Conservation (phyloP, 2,888 invertebrate genomes). For the Eupithecia subfuscata region DNA sequence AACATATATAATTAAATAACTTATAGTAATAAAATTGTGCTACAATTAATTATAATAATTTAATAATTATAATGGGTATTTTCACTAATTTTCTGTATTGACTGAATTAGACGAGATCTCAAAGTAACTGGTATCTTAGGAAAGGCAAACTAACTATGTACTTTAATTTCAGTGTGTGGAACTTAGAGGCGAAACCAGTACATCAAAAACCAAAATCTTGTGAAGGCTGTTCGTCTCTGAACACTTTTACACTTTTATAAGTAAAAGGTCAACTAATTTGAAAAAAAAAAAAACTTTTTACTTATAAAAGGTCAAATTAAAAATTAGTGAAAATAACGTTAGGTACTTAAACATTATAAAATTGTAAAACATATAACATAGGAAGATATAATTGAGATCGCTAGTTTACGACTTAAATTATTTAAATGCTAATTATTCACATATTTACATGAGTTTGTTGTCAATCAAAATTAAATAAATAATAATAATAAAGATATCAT, state of each 20-base stretch:
- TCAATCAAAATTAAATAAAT: background rate
- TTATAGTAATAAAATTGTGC: slow-evolving; percentile 1
- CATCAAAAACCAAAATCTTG: too few relatives aligned
- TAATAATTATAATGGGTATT: background rate
- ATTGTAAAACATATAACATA: slow-evolving; percentile 37
- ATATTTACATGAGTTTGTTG: slow-evolving; percentile 16
- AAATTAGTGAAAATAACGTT: slow-evolving; percentile 5
- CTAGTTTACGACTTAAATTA: slow-evolving; percentile 7
- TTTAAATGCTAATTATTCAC: slow-evolving; percentile 23
- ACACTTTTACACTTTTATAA: too few relatives aligned
- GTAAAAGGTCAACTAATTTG: too few relatives aligned
- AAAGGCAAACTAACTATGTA: background rate
- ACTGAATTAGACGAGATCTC: background rate
- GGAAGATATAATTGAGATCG: slow-evolving; percentile 32
- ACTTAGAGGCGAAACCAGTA: too few relatives aligned
- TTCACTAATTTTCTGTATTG: slow-evolving; percentile 6
- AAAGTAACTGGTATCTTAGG: background rate
- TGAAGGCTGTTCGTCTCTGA: too few relatives aligned
- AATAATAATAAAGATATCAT: background rate
- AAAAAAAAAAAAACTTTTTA: too few relatives aligned
- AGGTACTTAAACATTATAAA: slow-evolving; percentile 21
- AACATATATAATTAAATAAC: background rate
- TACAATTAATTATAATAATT: background rate
- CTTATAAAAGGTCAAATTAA: too few relatives aligned
- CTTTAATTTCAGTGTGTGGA: too few relatives aligned